These are phyloP conservation scores for Leucosticte australis DNA, from an alignment of 2,113 vertebrate species.

Conservation along the genomic window DNA sequence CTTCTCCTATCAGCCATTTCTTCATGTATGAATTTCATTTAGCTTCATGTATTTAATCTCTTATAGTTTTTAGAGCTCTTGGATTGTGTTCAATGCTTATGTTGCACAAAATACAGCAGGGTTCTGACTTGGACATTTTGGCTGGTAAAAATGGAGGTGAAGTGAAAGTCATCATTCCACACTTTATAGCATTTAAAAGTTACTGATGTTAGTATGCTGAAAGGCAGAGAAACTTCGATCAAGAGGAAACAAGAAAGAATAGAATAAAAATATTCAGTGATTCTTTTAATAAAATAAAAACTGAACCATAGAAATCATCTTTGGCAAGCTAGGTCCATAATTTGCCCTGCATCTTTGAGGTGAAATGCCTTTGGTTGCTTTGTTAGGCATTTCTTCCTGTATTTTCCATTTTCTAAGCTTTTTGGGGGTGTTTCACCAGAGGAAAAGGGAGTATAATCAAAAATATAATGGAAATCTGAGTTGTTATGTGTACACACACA, in stretches of 20 bases:
- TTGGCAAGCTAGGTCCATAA: neutral
- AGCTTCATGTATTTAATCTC: neutral
- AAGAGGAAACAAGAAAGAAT: neutral
- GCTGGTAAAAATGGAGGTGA: neutral
- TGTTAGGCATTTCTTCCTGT: neutral
- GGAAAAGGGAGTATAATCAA: neutral
- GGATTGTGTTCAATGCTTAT: neutral
- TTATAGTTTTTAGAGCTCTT: neutral
- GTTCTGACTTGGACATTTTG: neutral
- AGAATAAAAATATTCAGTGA: neutral
- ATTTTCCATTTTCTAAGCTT: neutral
- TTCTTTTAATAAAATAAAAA: neutral
- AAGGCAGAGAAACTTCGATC: neutral
- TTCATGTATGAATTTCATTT: neutral
- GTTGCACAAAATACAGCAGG: neutral
- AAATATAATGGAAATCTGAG: neutral
- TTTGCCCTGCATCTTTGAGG: neutral
- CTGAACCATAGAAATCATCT: neutral
- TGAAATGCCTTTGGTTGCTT: neutral
- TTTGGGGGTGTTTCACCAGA: neutral
- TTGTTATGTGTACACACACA: neutral
- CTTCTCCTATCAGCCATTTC: neutral
- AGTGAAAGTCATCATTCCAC: neutral
- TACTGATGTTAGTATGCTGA: neutral
- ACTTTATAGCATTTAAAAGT: neutral